Evolutionary conservation across 1,140 invertebrate species (phyloP).

Genomic region (Piezodorus guildinii): DNA sequence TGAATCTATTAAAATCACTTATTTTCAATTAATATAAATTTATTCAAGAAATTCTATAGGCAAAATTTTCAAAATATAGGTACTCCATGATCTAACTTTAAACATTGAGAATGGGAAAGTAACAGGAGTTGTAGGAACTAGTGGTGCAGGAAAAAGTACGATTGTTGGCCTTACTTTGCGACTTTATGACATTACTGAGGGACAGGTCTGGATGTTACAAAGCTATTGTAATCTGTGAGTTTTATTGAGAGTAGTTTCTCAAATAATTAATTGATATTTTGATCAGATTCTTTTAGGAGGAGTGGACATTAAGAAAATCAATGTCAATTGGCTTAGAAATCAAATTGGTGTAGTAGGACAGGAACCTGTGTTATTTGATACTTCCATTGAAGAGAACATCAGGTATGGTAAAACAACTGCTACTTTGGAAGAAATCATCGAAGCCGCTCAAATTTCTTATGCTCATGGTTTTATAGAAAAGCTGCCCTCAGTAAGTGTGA

Average conservation of each 20-base stretch:
- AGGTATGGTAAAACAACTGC: constrained; percentile 53
- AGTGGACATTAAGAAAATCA: constrained; percentile 27
- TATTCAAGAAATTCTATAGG: not conserved
- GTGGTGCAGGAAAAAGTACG: constrained; percentile 84
- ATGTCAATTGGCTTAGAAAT: constrained; percentile 36
- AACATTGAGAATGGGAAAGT: constrained; percentile 70
- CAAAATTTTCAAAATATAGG: constrained; percentile 34
- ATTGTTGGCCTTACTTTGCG: constrained; percentile 74
- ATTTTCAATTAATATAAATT: too few relatives aligned
- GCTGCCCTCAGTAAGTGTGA: constrained; percentile 45
- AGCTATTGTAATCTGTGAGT: not conserved
- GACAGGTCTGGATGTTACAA: constrained; percentile 34
- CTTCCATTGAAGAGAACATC: too few relatives aligned
- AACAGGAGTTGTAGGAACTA: constrained; percentile 75
- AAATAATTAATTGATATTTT: constrained; percentile 37
- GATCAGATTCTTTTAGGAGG: constrained; percentile 12
- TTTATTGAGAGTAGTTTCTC: too few relatives aligned
- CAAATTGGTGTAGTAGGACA: constrained; percentile 66
- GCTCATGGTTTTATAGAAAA: constrained; percentile 75
- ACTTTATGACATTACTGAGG: constrained; percentile 63
- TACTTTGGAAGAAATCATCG: constrained; percentile 31
- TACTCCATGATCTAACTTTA: constrained; percentile 62
- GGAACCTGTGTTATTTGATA: constrained; percentile 66
- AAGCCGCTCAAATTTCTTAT: constrained; percentile 52
- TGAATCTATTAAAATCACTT: too few relatives aligned